A percentile compares a stretch with the other conserved stretches of the same genome.
These are phyloP conservation scores for Ypsolopha scabrella DNA, from an alignment of 2,888 invertebrate species.

Conservation along the genomic window DNA sequence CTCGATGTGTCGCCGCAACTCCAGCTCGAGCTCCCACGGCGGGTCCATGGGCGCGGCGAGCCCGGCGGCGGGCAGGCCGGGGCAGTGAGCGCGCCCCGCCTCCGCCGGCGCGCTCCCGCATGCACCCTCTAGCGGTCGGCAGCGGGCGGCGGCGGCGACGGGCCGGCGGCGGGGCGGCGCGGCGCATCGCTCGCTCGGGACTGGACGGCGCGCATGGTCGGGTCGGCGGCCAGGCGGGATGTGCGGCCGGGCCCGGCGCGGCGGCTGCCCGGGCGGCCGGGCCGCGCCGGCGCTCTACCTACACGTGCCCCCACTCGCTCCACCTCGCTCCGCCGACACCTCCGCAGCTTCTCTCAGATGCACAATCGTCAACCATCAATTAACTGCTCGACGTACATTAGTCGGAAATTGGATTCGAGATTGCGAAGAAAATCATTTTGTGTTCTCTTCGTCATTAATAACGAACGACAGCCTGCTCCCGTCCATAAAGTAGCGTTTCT, in stretches of 20 bases:
- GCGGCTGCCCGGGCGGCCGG: slow-evolving; percentile 44
- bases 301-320: slow-evolving; percentile 24
- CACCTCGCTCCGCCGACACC: slow-evolving; percentile 20
- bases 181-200: slow-evolving; percentile 87
- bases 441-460: slow-evolving; percentile 11
- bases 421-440: slow-evolving; percentile 19
- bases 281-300: slow-evolving; percentile 40
- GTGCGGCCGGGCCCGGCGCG: slow-evolving; percentile 30
- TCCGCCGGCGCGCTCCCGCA: slow-evolving; percentile 16
- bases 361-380: slow-evolving; percentile 57
- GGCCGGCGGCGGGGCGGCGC: slow-evolving; percentile 79
- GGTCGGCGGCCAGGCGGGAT: slow-evolving; percentile 30
- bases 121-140: slow-evolving; percentile 6
- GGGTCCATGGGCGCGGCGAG: slow-evolving; percentile 59
- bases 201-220: slow-evolving; percentile 42
- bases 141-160: slow-evolving; percentile 31
- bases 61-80: slow-evolving; percentile 8
- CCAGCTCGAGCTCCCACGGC: slow-evolving; percentile 80
- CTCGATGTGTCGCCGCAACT: slow-evolving; percentile 89
- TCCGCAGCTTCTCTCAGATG: slow-evolving; percentile 51
- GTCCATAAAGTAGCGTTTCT: slow-evolving; percentile 10
- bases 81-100: slow-evolving; percentile 47
- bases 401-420: slow-evolving; percentile 26
- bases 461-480: slow-evolving; percentile 11
- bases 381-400: slow-evolving; percentile 32